Percentiles rank a stretch among this genome's conserved stretches.
Conservation (phyloP, 2,888 invertebrate species). For the Phasia obesa region DNA sequence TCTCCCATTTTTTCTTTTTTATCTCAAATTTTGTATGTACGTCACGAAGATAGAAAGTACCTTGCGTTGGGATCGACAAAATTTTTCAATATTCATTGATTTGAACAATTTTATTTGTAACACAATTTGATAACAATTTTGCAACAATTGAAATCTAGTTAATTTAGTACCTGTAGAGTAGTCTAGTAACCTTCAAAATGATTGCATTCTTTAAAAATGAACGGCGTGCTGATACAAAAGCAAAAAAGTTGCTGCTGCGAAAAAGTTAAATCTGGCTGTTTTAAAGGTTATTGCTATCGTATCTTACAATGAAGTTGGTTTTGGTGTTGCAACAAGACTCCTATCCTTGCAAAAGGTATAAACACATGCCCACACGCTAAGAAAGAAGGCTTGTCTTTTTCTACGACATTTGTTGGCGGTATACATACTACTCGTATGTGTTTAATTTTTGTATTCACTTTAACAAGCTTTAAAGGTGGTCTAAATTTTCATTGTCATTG, state of each 20-base stretch:
- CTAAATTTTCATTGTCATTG: constrained; percentile 61
- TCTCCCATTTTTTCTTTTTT: too few relatives aligned
- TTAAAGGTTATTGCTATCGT: constrained; percentile 53
- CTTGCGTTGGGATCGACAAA: too few relatives aligned
- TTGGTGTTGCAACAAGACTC: constrained; percentile 11
- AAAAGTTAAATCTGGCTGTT: constrained; percentile 2
- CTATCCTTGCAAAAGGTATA: constrained; percentile 1
- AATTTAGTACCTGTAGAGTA: not conserved
- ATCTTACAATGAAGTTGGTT: constrained; percentile 37
- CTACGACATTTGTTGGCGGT: constrained; percentile 52
- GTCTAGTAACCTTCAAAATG: constrained; percentile 9
- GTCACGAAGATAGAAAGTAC: too few relatives aligned
- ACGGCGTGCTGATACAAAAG: constrained; percentile 11
- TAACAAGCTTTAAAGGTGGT: constrained; percentile 56
- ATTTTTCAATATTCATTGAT: not conserved
- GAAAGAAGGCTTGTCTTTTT: constrained; percentile 56
- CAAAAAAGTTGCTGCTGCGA: not conserved
- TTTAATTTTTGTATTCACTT: constrained; percentile 40
- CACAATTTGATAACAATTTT: constrained; percentile 5
- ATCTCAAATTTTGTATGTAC: too few relatives aligned
- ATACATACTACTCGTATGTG: constrained; percentile 2
- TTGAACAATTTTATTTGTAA: not conserved
- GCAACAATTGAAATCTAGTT: not conserved
- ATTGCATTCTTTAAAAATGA: constrained; percentile 40
- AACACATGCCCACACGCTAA: constrained; percentile 62